phyloP scores from a whole-genome alignment of 1,140 invertebrate genomes.

The Dolichoris vasculosae region DNA sequence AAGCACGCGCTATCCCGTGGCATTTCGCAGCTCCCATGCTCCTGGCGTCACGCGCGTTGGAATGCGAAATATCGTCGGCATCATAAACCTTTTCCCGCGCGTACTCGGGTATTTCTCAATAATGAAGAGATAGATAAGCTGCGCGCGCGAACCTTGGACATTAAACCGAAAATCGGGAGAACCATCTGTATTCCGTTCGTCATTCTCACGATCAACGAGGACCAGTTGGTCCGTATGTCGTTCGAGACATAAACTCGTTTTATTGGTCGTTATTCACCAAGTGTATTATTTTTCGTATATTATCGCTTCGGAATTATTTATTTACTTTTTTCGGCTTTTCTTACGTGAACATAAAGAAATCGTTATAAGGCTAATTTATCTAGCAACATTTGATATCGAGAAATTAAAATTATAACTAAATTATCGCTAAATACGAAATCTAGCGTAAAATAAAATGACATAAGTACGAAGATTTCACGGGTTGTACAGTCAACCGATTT shows the following conservation, averaged over 20 bases:
- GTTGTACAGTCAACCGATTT: not conserved
- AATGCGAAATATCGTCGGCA: slow-evolving; percentile 43
- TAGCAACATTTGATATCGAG: not conserved
- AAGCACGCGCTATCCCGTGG: slow-evolving; percentile 1
- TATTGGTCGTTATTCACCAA: not conserved
- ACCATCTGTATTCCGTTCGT: slow-evolving; percentile 9
- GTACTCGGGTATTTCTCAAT: slow-evolving; percentile 37
- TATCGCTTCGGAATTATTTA: not conserved
- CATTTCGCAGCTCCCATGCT: slow-evolving; percentile 4
- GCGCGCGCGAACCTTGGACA: slow-evolving; percentile 3
- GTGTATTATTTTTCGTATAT: not conserved
- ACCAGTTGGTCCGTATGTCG: not conserved
- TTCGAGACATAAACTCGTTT: not conserved
- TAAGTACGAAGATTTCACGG: not conserved
- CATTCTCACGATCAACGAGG: slow-evolving; percentile 23
- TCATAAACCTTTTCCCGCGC: slow-evolving; percentile 41
- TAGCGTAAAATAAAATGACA: not conserved
- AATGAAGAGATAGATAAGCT: slow-evolving; percentile 52
- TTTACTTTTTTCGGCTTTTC: too few relatives aligned
- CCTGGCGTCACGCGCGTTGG: not conserved
- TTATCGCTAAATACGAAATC: not conserved
- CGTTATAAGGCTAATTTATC: too few relatives aligned
- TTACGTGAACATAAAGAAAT: too few relatives aligned
- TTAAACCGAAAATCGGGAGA: slow-evolving; percentile 18
- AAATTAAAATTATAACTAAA: not conserved